Evolutionary conservation across 2,113 vertebrate genomes (phyloP).

Genomic region (Butorides virescens): DNA sequence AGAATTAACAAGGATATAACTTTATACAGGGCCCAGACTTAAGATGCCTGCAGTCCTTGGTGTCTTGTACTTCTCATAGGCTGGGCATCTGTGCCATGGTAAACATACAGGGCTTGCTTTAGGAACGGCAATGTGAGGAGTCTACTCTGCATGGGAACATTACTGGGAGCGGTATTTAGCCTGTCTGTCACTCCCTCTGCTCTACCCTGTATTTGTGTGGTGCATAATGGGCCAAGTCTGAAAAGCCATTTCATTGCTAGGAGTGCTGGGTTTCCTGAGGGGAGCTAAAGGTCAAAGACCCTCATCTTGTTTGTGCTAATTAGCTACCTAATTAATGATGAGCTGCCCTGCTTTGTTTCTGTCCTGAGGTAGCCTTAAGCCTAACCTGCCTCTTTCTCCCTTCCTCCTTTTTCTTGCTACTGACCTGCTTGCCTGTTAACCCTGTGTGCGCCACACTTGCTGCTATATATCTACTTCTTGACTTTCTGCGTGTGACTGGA

Average conservation of each 20-base stretch:
- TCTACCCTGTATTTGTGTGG: background rate
- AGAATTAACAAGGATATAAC: background rate
- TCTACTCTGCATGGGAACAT: rapidly evolving
- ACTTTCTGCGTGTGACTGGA: constrained; percentile 65
- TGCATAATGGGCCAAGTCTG: background rate
- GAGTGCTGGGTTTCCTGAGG: background rate
- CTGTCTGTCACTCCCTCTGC: background rate
- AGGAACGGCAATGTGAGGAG: background rate
- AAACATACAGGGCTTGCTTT: background rate
- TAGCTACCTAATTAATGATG: background rate
- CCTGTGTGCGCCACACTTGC: constrained; percentile 43
- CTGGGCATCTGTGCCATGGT: background rate
- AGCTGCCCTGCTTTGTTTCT: constrained; percentile 40
- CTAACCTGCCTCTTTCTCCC: constrained; percentile 61
- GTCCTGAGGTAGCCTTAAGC: constrained; percentile 27
- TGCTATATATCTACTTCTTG: constrained; percentile 38
- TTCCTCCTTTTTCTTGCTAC: constrained; percentile 47
- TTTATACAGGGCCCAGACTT: background rate
- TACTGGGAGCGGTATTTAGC: background rate
- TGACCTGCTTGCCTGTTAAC: constrained; percentile 71
- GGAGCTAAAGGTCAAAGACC: background rate
- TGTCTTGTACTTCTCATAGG: background rate
- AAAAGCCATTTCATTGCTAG: background rate
- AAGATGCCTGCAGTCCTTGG: background rate
- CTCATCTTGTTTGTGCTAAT: constrained; percentile 18